Percentiles rank a stretch among this genome's conserved stretches.
phyloP scores from a whole-genome alignment of 2,113 vertebrate genomes.

The Mormyrus lacerda region DNA sequence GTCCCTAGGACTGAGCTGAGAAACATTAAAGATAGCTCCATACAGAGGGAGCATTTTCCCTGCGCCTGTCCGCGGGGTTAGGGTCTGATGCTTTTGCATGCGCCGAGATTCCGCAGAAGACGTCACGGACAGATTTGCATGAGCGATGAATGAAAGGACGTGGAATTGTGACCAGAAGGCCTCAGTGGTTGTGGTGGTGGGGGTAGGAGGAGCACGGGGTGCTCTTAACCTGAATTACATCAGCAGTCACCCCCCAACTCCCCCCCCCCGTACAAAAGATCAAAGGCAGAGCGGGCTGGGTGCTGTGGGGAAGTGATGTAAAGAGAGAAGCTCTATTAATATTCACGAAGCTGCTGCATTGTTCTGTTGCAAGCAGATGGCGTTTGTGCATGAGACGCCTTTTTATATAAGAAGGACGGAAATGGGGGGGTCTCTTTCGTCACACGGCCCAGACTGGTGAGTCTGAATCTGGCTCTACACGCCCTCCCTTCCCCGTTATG shows the following conservation, averaged over 20 bases:
- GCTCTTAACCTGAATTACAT: conserved; percentile 10
- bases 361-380: background rate
- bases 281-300: background rate
- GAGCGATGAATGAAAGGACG: background rate
- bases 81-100: background rate
- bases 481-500: background rate
- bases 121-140: background rate
- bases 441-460: background rate
- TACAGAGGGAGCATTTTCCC: background rate
- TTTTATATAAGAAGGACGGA: background rate
- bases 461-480: background rate
- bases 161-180: background rate
- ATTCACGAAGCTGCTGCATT: background rate
- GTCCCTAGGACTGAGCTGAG: background rate
- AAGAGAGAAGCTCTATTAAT: background rate
- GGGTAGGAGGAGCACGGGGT: background rate
- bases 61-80: background rate
- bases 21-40: background rate
- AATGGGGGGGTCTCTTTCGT: background rate
- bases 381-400: background rate
- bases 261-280: background rate
- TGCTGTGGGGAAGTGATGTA: background rate
- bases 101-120: background rate
- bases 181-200: background rate
- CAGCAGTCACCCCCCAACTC: background rate